Percentiles rank a stretch among this genome's conserved stretches.
Conservation (phyloP, 1,140 invertebrate genomes). For the Triops longicaudatus region DNA sequence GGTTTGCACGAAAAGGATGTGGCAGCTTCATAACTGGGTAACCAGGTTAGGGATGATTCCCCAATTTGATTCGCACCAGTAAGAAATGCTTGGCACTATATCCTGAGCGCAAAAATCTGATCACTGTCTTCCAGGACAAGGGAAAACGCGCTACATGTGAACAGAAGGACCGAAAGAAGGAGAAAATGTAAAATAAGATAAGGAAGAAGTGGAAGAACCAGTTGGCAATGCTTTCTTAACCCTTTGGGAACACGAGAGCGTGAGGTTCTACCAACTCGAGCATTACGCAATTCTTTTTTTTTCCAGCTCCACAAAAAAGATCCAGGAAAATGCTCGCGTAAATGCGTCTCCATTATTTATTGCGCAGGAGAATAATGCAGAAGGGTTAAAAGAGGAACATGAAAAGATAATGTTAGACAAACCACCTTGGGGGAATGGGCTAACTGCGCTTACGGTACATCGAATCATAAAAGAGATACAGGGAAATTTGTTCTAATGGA, state of each 20-base stretch:
- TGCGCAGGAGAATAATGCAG: neutral
- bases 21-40: neutral
- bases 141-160: neutral
- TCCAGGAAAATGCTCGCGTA: neutral
- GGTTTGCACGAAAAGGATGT: neutral
- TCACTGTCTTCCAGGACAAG: no score
- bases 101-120: neutral
- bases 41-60: conserved; percentile 9
- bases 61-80: neutral
- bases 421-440: conserved; percentile 1
- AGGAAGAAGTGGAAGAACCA: neutral
- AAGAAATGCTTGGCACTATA: neutral
- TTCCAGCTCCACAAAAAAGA: neutral
- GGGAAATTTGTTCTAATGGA: no score
- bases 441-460: conserved; percentile 4
- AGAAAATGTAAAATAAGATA: neutral
- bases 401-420: neutral
- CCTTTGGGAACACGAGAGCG: neutral
- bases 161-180: neutral
- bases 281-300: neutral
- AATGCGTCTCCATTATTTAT: neutral
- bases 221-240: neutral
- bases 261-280: neutral
- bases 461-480: neutral
- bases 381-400: neutral